Evolutionary conservation across 2,113 vertebrate species (phyloP).

Genomic region (Sitta europaea): DNA sequence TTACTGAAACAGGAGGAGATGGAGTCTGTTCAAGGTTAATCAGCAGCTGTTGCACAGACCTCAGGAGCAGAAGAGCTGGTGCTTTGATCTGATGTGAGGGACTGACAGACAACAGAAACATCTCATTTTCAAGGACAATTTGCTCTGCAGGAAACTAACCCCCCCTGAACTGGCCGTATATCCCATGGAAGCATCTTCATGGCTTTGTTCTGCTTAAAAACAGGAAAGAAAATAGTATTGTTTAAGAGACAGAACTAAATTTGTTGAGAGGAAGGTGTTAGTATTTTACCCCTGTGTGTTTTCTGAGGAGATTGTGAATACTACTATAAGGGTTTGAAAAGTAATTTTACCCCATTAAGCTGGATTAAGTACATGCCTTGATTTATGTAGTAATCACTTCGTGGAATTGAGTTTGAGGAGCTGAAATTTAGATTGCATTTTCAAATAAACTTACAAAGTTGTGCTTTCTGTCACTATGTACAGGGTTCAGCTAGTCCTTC

Average conservation of each 20-base stretch:
- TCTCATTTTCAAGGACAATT: conserved; percentile 18
- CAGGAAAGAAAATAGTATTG: background rate
- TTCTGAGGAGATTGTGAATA: background rate
- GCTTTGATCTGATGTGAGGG: conserved; percentile 46
- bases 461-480: background rate
- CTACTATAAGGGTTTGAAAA: background rate
- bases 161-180: background rate
- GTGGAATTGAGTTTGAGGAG: background rate
- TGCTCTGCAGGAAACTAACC: background rate
- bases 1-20: conserved; percentile 55
- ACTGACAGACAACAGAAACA: background rate
- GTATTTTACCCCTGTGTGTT: background rate
- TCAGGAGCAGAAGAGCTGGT: background rate
- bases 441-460: background rate
- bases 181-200: background rate
- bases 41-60: conserved; percentile 25
- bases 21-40: conserved; percentile 50
- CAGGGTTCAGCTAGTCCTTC: background rate
- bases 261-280: background rate
- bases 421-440: background rate
- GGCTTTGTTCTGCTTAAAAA: conserved; percentile 8
- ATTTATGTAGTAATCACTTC: background rate
- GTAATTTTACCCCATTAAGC: background rate
- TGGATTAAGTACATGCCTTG: background rate
- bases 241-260: background rate